A percentile compares a stretch with the other conserved stretches of the same genome.
phyloP scores from a whole-genome alignment of 2,113 vertebrate species.

The Mus musculus region DNA sequence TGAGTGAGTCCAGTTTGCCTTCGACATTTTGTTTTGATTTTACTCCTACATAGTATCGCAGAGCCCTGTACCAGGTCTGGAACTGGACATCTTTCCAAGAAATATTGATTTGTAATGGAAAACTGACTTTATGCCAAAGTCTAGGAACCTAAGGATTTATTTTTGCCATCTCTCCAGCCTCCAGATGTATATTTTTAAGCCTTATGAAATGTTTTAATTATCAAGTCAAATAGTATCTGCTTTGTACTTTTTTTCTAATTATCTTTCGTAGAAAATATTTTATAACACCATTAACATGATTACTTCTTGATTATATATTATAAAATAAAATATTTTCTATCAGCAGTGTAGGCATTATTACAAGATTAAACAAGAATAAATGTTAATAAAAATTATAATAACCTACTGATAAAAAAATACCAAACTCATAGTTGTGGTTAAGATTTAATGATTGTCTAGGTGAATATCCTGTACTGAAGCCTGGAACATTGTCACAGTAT shows the following conservation, averaged over 20 bases:
- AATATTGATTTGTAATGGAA: background rate
- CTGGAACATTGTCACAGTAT: background rate
- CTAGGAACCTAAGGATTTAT: background rate
- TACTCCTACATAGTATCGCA: background rate
- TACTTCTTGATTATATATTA: background rate
- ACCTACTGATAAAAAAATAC: conserved; percentile 4
- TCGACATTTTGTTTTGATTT: conserved; percentile 2
- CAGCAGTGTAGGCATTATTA: background rate
- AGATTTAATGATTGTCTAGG: background rate
- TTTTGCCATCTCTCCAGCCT: background rate
- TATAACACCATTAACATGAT: background rate
- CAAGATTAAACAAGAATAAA: conserved; percentile 21
- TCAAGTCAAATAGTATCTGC: background rate
- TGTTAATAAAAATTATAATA: background rate
- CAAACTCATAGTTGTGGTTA: background rate
- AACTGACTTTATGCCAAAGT: background rate
- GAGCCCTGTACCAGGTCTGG: background rate
- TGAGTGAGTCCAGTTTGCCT: background rate
- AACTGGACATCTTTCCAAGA: background rate
- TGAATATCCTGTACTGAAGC: background rate
- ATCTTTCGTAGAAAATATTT: background rate
- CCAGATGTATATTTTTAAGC: background rate
- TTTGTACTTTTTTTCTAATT: background rate
- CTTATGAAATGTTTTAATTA: background rate
- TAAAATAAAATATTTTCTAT: conserved; percentile 16